phyloP scores from a whole-genome alignment of 2,113 vertebrate species.

The Paedocypris sp. region DNA sequence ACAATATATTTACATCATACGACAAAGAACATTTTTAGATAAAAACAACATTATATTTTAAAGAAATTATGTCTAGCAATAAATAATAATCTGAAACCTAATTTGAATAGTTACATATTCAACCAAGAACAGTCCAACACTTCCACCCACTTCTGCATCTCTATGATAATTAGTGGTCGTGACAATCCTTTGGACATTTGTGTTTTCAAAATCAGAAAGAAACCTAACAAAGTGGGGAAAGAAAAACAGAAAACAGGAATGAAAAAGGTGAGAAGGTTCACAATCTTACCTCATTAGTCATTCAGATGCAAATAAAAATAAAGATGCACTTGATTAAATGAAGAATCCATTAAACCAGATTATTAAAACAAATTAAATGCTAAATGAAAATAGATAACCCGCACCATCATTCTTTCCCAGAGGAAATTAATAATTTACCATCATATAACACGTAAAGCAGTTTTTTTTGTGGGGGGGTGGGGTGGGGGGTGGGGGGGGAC shows the following conservation, averaged over 20 bases:
- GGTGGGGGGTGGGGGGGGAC: no score
- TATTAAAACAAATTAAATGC: constrained; percentile 32
- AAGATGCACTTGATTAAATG: constrained; percentile 38
- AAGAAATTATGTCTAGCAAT: no score
- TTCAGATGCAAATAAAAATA: constrained; percentile 20
- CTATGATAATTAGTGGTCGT: background rate
- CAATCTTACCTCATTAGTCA: constrained; percentile 31
- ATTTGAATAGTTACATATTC: background rate
- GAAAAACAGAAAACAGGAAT: constrained; percentile 6
- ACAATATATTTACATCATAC: background rate
- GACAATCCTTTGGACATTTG: constrained; percentile 3
- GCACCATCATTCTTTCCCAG: background rate
- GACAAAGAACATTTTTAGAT: background rate
- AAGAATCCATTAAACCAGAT: constrained; percentile 32
- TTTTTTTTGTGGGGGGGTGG: no score
- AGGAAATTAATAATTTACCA: background rate
- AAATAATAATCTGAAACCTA: background rate
- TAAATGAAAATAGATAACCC: constrained; percentile 22
- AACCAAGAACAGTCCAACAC: background rate
- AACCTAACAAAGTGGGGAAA: background rate
- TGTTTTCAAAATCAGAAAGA: constrained; percentile 16
- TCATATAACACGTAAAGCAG: background rate
- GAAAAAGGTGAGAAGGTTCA: constrained; percentile 21
- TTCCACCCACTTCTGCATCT: background rate
- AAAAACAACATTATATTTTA: no score